Base-by-base conservation (phyloP, 2,113 vertebrate species). In the Abramis brama region DNA sequence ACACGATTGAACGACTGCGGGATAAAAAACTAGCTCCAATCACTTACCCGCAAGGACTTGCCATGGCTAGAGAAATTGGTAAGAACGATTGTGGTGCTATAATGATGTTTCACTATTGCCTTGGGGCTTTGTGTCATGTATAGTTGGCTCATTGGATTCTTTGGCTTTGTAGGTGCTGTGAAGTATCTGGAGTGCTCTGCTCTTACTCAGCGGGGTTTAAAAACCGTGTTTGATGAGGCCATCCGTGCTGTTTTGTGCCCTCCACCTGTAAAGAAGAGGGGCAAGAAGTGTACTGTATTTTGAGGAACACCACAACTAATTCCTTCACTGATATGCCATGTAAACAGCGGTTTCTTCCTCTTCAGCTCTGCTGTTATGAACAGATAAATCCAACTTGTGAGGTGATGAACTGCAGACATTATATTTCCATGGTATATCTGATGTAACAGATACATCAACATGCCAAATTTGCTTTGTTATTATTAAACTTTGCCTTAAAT, bases 151-250 rank as follows among this genome's bases (percentile, higher is more conserved):
- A 75, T 66, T 36, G 27, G 19, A 25, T 62, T 47, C n/a, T 71
- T n/a, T 21, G 33, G 43, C 60, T 47, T 27, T 60, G 23, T 83
- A 97, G 96, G 97, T 75, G 95, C 97, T 0, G 97, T 97, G 88
- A 97, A 97, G 91, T 97, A 97, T 88, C 93, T 97, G 43, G 97
- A 97, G 77, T 97, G 97, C 90, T 97, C 97, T 0, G 97, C 96
- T 43, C 94, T 97, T 89, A 97, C 97, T 0, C 96, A 97, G 94
- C 92, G 96, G 84, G 96, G 97, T 68, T 91, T 97, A 91, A 97
- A 97, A 94, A 97, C 96, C 0, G 97, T 97, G 84, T 97, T 97
- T 50, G 96, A 97, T 0, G 96, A 97, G 94, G 96, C 97, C 68
- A 97, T 97, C 89, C 94, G 96, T 19, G 96, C 97, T 0, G 97